A percentile compares a stretch with the other conserved stretches of the same genome.
Evolutionary conservation across 2,113 vertebrate species (phyloP).

Genomic region (Phyllopteryx taeniolatus): DNA sequence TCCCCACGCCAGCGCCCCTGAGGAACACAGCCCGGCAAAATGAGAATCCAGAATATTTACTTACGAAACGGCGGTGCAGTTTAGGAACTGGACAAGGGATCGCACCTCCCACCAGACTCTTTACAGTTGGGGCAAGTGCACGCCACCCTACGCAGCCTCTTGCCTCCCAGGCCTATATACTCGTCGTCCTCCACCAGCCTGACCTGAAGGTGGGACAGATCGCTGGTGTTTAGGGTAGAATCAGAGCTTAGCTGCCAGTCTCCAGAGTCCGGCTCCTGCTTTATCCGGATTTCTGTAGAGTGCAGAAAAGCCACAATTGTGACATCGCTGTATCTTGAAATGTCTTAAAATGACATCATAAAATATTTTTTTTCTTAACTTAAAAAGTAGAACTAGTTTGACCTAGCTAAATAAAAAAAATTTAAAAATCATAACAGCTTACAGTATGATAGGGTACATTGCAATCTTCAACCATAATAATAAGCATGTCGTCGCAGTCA

Average conservation of each 20-base stretch:
- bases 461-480: too few species aligned
- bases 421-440: too few species aligned
- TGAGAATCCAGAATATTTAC: conserved; percentile 1
- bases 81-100: not conserved
- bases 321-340: not conserved
- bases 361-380: too few species aligned
- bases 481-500: too few species aligned
- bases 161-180: conserved; percentile 90
- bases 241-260: conserved; percentile 95
- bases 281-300: conserved; percentile 90
- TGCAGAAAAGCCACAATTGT: conserved; percentile 25
- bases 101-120: conserved; percentile 95
- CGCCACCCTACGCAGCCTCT: conserved; percentile 92
- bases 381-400: not conserved
- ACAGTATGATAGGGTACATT: too few species aligned
- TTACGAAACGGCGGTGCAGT: not conserved
- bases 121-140: conserved; percentile 99
- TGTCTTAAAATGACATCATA: not conserved
- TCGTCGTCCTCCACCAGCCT: conserved; percentile 94
- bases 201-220: conserved; percentile 92
- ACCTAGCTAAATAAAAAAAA: not conserved
- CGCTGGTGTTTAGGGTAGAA: conserved; percentile 94
- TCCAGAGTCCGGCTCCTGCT: conserved; percentile 95
- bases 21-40: conserved; percentile 35
- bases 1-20: conserved; percentile 91